A percentile compares a stretch with the other conserved stretches of the same genome.
phyloP scores from a whole-genome alignment of 2,888 invertebrate species.

The Acleris holmiana region DNA sequence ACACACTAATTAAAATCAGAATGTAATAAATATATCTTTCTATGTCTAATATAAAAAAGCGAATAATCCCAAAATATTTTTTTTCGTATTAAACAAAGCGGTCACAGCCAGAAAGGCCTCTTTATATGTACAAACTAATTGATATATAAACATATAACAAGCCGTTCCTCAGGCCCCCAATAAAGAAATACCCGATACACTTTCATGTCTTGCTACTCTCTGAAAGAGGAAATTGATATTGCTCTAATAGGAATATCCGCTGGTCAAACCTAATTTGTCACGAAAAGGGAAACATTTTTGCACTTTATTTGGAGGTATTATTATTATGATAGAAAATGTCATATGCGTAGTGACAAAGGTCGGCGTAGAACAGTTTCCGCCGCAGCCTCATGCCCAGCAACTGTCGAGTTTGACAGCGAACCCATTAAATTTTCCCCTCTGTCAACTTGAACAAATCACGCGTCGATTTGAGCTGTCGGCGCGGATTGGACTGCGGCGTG shows the following conservation, averaged over 20 bases:
- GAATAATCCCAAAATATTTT: background rate
- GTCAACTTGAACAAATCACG: constrained; percentile 63
- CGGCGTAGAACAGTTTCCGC: constrained; percentile 66
- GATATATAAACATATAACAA: background rate
- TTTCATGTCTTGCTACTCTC: constrained; percentile 2
- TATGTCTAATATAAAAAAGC: background rate
- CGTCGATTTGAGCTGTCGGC: constrained; percentile 53
- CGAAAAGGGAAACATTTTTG: constrained; percentile 42
- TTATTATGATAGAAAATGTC: constrained; percentile 66
- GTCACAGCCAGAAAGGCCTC: background rate
- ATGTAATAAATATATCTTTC: no score
- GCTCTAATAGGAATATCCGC: constrained; percentile 48
- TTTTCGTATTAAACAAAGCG: background rate
- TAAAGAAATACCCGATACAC: constrained; percentile 8
- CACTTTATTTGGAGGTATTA: constrained; percentile 53
- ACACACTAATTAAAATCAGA: no score
- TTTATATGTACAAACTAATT: background rate
- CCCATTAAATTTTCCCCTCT: constrained; percentile 53
- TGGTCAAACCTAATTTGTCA: constrained; percentile 55
- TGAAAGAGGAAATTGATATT: constrained; percentile 23
- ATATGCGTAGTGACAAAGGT: constrained; percentile 74
- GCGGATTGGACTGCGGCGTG: constrained; percentile 39
- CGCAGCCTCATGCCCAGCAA: constrained; percentile 55
- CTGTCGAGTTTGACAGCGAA: constrained; percentile 73
- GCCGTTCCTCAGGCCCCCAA: constrained; percentile 7